Percentiles rank a stretch among this genome's conserved stretches.
Conservation (phyloP, 2,888 invertebrate genomes). For the Tridacna gigas region DNA sequence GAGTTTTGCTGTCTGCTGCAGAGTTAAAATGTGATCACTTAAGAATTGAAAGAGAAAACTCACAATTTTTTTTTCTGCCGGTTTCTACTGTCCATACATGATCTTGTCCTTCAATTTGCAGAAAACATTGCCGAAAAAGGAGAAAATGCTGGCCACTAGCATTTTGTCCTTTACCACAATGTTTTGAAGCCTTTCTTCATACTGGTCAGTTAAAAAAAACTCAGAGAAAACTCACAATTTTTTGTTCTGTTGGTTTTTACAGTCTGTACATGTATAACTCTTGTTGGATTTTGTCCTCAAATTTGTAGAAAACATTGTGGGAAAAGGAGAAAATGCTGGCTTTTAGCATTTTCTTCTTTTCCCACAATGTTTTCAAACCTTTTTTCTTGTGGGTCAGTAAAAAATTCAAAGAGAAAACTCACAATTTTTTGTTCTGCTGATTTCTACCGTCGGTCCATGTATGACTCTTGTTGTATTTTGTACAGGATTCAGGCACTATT, state of each 20-base stretch:
- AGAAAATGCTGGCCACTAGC: no score
- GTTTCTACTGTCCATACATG: conserved; percentile 23
- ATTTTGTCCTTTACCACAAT: no score
- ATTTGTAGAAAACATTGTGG: background rate
- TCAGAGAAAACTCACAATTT: no score
- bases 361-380: background rate
- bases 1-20: no score
- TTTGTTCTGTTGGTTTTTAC: no score
- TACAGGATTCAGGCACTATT: conserved; percentile 48
- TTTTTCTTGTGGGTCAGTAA: background rate
- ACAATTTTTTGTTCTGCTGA: background rate
- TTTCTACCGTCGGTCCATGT: conserved; percentile 19
- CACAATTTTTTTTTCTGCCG: background rate
- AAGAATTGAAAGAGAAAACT: background rate
- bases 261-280: no score
- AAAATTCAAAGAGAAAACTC: background rate
- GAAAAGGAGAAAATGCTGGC: background rate
- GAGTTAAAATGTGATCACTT: no score
- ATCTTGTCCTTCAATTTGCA: no score
- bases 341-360: background rate
- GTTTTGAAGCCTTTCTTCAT: no score
- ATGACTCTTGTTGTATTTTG: conserved; percentile 35
- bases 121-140: no score
- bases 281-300: no score
- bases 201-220: no score